These are phyloP conservation scores for Lasioglossum lativentre DNA, from an alignment of 2,888 invertebrate genomes.

Conservation along the genomic window DNA sequence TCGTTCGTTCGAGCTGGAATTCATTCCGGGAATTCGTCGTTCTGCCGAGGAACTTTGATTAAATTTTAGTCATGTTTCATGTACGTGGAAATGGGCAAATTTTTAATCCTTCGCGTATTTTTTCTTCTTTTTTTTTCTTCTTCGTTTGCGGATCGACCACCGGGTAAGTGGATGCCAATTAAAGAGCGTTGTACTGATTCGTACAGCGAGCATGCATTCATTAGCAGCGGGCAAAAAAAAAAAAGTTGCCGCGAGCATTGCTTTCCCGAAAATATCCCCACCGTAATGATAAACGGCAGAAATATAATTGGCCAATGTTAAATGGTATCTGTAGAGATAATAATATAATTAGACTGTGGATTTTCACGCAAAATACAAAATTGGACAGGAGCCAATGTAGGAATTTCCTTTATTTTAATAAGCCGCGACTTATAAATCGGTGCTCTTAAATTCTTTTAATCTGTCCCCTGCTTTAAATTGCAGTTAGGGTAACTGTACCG, in stretches of 20 bases:
- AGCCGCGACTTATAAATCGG: neutral
- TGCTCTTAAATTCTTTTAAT: neutral
- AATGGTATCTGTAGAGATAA: too few relatives aligned
- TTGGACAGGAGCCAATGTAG: neutral
- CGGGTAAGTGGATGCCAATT: neutral
- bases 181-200: neutral
- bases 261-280: too few relatives aligned
- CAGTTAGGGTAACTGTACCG: too few relatives aligned
- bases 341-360: neutral
- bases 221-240: neutral
- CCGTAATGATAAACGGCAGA: too few relatives aligned
- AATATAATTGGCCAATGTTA: too few relatives aligned
- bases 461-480: neutral
- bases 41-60: constrained; percentile 25
- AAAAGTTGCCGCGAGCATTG: neutral
- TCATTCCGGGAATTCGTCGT: constrained; percentile 23
- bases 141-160: neutral
- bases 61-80: constrained; percentile 45
- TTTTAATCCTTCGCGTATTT: neutral
- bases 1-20: constrained; percentile 30
- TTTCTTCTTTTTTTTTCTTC: too few relatives aligned
- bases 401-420: neutral
- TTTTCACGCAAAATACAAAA: neutral
- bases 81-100: neutral
- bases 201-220: neutral